Conservation (phyloP, 2,113 vertebrate genomes). For the Engraulis encrasicolus region DNA sequence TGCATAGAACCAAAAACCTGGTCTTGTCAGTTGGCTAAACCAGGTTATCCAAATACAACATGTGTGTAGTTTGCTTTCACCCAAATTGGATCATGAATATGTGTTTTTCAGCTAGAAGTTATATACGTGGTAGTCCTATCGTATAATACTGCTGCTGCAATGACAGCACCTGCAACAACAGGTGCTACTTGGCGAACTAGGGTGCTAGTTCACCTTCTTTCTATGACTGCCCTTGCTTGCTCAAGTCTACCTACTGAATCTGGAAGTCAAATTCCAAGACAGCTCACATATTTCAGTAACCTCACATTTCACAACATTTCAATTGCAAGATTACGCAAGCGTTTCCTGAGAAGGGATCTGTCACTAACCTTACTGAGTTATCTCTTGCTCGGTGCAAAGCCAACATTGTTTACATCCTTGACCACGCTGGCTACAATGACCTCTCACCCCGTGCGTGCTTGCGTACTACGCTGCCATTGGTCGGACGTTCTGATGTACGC, state of each 20-base stretch:
- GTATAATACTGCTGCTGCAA: too few relatives aligned
- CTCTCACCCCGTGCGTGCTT: conserved; percentile 38
- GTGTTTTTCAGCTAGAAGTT: too few relatives aligned
- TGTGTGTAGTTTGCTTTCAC: too few relatives aligned
- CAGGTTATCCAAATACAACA: too few relatives aligned
- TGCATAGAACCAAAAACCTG: too few relatives aligned
- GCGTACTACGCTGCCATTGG: conserved; percentile 59
- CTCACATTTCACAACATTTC: not conserved
- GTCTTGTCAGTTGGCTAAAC: too few relatives aligned
- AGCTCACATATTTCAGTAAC: not conserved
- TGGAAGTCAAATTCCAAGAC: not conserved
- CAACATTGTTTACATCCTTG: conserved; percentile 35
- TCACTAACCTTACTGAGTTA: not conserved
- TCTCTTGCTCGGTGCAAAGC: not conserved
- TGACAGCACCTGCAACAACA: too few relatives aligned
- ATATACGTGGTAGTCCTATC: too few relatives aligned
- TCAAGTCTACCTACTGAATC: too few relatives aligned
- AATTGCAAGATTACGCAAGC: not conserved
- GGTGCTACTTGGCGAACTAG: too few relatives aligned
- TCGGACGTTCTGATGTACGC: not conserved
- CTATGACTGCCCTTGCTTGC: too few relatives aligned
- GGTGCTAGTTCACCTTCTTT: not conserved
- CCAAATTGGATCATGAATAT: too few relatives aligned
- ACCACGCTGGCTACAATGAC: conserved; percentile 31
- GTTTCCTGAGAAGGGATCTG: not conserved